phyloP scores from a whole-genome alignment of 2,888 invertebrate genomes.

The Matsumyia berberina region DNA sequence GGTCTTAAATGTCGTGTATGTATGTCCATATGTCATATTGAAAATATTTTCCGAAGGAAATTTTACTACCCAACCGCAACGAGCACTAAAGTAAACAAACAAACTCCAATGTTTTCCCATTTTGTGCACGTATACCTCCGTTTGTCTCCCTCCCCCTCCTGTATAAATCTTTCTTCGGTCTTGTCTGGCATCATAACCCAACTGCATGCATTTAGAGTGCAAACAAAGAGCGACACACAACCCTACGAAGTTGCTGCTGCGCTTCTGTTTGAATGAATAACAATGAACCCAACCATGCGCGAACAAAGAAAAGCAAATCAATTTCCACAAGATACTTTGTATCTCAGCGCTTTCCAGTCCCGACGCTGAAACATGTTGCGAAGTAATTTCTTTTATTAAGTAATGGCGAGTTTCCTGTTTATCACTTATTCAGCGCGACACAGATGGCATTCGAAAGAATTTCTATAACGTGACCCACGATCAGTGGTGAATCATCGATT shows the following conservation, averaged over 20 bases:
- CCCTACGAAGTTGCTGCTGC: not conserved
- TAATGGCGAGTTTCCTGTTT: slow-evolving; percentile 13
- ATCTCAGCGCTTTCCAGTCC: slow-evolving; percentile 10
- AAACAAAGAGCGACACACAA: slow-evolving; percentile 17
- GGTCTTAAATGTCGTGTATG: too few relatives aligned
- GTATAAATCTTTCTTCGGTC: not conserved
- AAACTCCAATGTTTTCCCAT: not conserved
- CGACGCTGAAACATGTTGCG: not conserved
- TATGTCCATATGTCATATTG: too few relatives aligned
- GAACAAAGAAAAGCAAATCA: slow-evolving; percentile 35
- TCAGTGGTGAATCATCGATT: slow-evolving; percentile 1
- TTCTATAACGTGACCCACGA: not conserved
- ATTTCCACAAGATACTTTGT: not conserved
- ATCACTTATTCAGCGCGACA: not conserved
- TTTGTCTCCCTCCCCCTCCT: not conserved
- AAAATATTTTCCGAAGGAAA: not conserved
- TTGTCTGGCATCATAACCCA: not conserved
- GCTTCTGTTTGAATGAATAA: not conserved
- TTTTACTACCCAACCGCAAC: not conserved
- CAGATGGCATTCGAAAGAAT: not conserved
- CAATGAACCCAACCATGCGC: slow-evolving; percentile 24
- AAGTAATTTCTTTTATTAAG: not conserved
- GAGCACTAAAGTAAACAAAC: slow-evolving; percentile 42
- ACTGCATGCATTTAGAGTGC: not conserved
- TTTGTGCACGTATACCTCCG: not conserved